Base-by-base conservation (phyloP, 1,140 invertebrate species). In the Zeugodacus cucurbitae region DNA sequence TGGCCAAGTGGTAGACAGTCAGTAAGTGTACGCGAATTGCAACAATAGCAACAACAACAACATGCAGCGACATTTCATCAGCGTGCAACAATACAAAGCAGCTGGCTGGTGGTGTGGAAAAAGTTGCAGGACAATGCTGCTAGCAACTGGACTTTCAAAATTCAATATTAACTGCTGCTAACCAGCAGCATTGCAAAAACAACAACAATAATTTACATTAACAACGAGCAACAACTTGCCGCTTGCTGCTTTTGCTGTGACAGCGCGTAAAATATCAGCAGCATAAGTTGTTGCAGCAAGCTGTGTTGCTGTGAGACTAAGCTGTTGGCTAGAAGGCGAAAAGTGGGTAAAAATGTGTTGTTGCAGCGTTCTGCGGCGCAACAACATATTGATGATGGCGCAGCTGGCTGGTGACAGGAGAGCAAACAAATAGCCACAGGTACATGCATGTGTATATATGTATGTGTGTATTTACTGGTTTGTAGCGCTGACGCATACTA, bases 71-170 rank as follows among this genome's bases (percentile, higher is more conserved):
- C 37, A 74, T 37, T 37, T 32, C 67, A 22, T 37, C 32, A 41
- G 32, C n/a, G n/a, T 20, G 29, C 6, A 48, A 48, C 44, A 48
- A 48, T 48, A 48, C 20, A 22, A 59, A n/a, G 67, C 70, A n/a
- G n/a, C n/a, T 7, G 17, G 5, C 17, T 26, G 10, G 11, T 14
- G 14, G 11, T 14, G 37, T 1, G 37, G 22, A n/a, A 74, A 74
- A 74, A 44, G 70, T 41, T 74, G 70, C 70, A 74, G 37, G 20
- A 37, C 34, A 37, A 44, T 44, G 70, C 70, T n/a, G n/a, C n/a
- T n/a, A n/a, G n/a, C 70, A 7, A 74, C 34, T 74, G 70, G 70
- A 74, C 70, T 74, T 74, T 74, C 70, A 74, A 74, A 70, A 74
- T 44, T 37, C 70, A 41, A 74, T 29, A 44, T 74, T 74, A 11